Percentiles rank a stretch among this genome's conserved stretches.
These are phyloP conservation scores for Hypsopygia costalis DNA, from an alignment of 2,888 invertebrate species.

Conservation along the genomic window DNA sequence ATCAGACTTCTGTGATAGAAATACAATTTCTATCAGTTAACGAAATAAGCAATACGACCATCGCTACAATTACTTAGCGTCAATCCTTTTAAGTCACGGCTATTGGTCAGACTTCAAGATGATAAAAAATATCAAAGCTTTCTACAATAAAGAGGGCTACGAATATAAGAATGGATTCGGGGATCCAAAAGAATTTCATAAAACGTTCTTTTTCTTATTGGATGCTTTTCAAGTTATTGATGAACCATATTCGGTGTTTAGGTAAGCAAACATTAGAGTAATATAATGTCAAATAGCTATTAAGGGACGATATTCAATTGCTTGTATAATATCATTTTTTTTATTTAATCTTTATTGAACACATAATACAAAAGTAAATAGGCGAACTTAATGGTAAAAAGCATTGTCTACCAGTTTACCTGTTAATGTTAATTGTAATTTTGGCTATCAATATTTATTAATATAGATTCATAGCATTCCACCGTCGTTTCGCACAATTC, in stretches of 20 bases:
- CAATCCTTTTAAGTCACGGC: background rate
- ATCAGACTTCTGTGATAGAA: too few relatives aligned
- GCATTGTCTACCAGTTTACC: too few relatives aligned
- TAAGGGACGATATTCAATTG: background rate
- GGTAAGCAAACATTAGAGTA: background rate
- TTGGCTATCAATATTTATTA: too few relatives aligned
- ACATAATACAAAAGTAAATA: too few relatives aligned
- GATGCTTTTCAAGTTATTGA: background rate
- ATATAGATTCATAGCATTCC: too few relatives aligned
- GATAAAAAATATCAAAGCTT: background rate
- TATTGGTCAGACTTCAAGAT: background rate
- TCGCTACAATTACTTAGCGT: background rate
- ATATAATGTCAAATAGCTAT: too few relatives aligned
- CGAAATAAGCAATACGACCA: background rate
- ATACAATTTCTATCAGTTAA: constrained; percentile 3
- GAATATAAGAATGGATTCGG: background rate
- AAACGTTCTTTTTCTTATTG: background rate
- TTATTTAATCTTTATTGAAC: too few relatives aligned
- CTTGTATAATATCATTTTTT: background rate
- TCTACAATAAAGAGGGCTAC: background rate
- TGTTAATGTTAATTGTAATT: too few relatives aligned
- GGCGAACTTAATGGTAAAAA: too few relatives aligned
- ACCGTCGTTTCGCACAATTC: too few relatives aligned
- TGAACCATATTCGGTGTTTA: background rate
- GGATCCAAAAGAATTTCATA: background rate